Conservation (phyloP, 2,797 vertebrate genomes). For the Eulemur mongoz region DNA sequence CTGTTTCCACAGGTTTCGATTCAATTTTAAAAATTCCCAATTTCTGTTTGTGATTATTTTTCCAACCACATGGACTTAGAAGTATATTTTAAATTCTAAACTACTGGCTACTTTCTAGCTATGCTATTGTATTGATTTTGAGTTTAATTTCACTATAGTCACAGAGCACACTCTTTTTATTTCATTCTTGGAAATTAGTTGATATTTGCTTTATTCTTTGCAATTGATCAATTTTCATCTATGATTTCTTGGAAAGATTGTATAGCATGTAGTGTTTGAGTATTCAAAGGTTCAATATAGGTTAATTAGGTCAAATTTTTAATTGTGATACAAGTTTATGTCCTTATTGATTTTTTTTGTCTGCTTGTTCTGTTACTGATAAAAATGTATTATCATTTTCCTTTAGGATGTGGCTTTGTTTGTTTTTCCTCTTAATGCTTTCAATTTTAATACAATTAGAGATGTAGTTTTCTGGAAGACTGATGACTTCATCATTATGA, state of each 20-base stretch:
- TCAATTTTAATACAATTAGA: background rate
- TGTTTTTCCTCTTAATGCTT: background rate
- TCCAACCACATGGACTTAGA: background rate
- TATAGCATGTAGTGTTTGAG: background rate
- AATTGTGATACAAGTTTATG: background rate
- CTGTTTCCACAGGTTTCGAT: background rate
- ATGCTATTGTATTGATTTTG: background rate
- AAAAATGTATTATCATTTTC: background rate
- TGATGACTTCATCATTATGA: background rate
- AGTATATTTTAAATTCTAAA: background rate
- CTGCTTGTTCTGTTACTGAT: background rate
- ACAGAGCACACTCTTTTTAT: background rate
- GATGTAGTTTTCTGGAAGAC: background rate
- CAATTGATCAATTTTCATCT: background rate
- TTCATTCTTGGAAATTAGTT: background rate
- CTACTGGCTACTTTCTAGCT: background rate
- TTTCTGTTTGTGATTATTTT: background rate
- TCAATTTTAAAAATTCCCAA: background rate
- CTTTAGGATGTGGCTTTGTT: background rate
- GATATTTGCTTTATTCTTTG: background rate
- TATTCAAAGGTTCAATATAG: background rate
- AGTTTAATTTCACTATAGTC: background rate
- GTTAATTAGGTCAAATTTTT: background rate
- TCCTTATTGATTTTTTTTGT: background rate
- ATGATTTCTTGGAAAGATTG: background rate